Evolutionary conservation across 2,113 vertebrate species (phyloP), one percentile per base, ranked within the genome.

Genomic region (Hippocampus guttulatus): DNA sequence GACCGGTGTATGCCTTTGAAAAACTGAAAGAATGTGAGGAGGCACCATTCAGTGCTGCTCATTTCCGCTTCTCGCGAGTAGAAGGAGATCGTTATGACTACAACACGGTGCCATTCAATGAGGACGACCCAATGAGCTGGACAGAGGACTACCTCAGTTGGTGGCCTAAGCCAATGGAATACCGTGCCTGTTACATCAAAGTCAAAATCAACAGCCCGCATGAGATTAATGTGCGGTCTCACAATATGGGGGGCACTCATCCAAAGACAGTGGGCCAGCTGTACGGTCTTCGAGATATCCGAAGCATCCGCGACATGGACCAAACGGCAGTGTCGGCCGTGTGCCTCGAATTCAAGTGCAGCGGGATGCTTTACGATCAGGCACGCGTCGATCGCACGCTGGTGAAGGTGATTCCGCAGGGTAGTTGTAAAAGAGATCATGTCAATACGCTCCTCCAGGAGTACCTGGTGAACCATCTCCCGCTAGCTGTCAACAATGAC

Each of bases 121-220:
- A 99, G 82, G 94, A 98, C 1, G 96, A 99, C 71, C 96, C 96
- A 18, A 95, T 97, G 94, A 98, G 95, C 85, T 99, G 97, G 97
- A 98, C 96, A 0, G 95, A 96, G 47, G 96, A 99, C 88, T 99
- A 98, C 79, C 85, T 99, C 73, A 94, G 94, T 0, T 99, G 97
- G 97, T 99, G 97, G 97, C 97, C 97, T 15, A 98, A 97, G 66
- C 97, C 97, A 1, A 94, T 95, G 94, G 97, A 98, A 80, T 98
- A 96, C 79, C 88, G 97, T n/a, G 96, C 96, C 33, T 99, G 97
- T 81, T 99, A 94, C 73, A 92, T 98, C 47, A 99, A 99, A 83
- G 94, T 99, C 25, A 98, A 94, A 88, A 89, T 98, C 8, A 93
- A 89, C 0, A 94, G 94, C 2, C 92, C 93, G 0, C 90, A 95